phyloP scores from a whole-genome alignment of 2,113 vertebrate species.

The Collichthys lucidus region DNA sequence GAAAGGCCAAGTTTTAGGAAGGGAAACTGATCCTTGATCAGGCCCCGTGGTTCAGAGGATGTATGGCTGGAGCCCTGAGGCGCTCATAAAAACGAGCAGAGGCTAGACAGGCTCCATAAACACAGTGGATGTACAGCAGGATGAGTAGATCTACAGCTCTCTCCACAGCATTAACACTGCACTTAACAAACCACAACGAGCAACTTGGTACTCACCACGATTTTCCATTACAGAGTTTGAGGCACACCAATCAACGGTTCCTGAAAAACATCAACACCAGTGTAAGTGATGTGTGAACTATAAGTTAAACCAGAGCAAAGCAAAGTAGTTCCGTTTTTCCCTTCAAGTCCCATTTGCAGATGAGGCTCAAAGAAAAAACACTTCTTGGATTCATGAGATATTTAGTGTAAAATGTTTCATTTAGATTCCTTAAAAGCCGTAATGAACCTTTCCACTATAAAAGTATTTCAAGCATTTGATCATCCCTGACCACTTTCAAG shows the following conservation, averaged over 20 bases:
- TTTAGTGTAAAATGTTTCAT: conserved; percentile 6
- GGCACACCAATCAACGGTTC: conserved; percentile 75
- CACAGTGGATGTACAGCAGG: conserved; percentile 36
- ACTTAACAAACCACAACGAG: conserved; percentile 64
- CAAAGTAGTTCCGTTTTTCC: not conserved
- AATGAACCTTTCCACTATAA: not conserved
- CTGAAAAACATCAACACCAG: conserved; percentile 71
- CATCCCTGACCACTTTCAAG: not conserved
- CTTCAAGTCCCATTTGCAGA: not conserved
- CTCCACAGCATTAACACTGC: conserved; percentile 61
- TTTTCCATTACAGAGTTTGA: conserved; percentile 87
- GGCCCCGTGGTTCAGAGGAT: conserved; percentile 25
- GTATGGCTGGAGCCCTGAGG: conserved; percentile 38
- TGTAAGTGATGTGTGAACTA: conserved; percentile 13
- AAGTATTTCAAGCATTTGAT: conserved; percentile 30
- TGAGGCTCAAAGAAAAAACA: not conserved
- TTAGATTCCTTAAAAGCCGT: conserved; percentile 20
- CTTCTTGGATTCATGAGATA: not conserved
- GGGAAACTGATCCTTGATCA: conserved; percentile 17
- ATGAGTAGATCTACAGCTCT: conserved; percentile 46
- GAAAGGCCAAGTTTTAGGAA: conserved; percentile 6
- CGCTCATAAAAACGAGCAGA: conserved; percentile 50
- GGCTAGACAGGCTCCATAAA: conserved; percentile 58
- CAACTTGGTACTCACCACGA: conserved; percentile 81
- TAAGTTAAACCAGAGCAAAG: not conserved